phyloP scores from a whole-genome alignment of 1,140 invertebrate species.

The Adoxophyes honmai region DNA sequence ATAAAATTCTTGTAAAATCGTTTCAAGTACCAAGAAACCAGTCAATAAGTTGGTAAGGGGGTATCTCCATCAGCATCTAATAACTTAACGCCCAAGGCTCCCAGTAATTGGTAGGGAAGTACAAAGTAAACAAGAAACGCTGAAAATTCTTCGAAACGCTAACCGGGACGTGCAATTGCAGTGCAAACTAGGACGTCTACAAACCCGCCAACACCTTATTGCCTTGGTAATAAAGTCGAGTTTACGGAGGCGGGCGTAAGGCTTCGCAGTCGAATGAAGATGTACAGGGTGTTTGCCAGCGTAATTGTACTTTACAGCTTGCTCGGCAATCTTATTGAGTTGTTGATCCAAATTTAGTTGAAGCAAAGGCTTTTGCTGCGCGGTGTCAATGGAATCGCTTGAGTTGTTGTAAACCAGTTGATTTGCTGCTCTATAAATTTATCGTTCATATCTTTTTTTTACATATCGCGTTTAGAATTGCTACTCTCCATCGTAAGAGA shows the following conservation, averaged over 20 bases:
- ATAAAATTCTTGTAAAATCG: no score
- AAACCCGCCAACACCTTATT: neutral
- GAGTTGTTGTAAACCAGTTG: no score
- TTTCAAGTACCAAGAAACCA: no score
- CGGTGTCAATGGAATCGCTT: no score
- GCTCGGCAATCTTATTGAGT: neutral
- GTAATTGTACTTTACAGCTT: conserved; percentile 1
- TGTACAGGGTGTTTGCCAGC: neutral
- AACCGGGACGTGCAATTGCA: conserved; percentile 5
- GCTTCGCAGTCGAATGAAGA: neutral
- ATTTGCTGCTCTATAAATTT: no score
- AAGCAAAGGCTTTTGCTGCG: no score
- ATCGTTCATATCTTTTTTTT: no score
- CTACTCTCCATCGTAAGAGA: no score
- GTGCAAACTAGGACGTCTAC: neutral
- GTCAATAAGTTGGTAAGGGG: no score
- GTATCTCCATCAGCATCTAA: no score
- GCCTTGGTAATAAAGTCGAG: neutral
- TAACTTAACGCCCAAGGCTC: no score
- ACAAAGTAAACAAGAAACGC: conserved; percentile 1
- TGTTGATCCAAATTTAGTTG: neutral
- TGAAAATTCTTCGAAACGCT: conserved; percentile 5
- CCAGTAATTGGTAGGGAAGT: neutral
- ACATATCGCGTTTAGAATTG: no score
- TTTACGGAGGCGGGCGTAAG: neutral